Conservation (phyloP, 2,888 invertebrate species). For the Unio pictorum region DNA sequence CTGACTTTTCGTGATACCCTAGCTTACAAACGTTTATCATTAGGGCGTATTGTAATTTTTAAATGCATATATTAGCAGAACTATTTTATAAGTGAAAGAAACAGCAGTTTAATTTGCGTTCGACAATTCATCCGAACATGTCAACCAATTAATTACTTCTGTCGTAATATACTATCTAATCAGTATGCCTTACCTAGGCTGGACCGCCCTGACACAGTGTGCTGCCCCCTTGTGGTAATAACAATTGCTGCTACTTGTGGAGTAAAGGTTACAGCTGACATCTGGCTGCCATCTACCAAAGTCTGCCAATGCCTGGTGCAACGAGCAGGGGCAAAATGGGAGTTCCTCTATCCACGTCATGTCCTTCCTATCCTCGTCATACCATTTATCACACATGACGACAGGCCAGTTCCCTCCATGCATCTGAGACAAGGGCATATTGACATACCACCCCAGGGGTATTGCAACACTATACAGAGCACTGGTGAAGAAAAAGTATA, state of each 20-base stretch:
- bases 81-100: no score
- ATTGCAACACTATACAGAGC: conserved; percentile 42
- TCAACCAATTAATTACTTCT: no score
- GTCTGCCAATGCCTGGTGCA: conserved; percentile 91
- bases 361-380: conserved; percentile 90
- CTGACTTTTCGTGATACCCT: no score
- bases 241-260: conserved; percentile 72
- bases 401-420: conserved; percentile 87
- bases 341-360: conserved; percentile 79
- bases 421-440: conserved; percentile 30
- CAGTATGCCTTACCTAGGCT: conserved; percentile 79
- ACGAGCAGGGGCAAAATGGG: conserved; percentile 85
- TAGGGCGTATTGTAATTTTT: no score
- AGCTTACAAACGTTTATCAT: no score
- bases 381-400: conserved; percentile 90
- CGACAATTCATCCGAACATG: no score
- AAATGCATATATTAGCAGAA: no score
- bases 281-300: conserved; percentile 90
- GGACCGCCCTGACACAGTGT: conserved; percentile 93
- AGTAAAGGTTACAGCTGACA: conserved; percentile 74
- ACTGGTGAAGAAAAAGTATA: conserved; percentile 24
- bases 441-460: conserved; percentile 62
- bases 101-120: no score
- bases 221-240: conserved; percentile 89
- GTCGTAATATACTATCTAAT: no score